Conservation (phyloP, 2,888 invertebrate species). For the Lasioglossum oenotherae region DNA sequence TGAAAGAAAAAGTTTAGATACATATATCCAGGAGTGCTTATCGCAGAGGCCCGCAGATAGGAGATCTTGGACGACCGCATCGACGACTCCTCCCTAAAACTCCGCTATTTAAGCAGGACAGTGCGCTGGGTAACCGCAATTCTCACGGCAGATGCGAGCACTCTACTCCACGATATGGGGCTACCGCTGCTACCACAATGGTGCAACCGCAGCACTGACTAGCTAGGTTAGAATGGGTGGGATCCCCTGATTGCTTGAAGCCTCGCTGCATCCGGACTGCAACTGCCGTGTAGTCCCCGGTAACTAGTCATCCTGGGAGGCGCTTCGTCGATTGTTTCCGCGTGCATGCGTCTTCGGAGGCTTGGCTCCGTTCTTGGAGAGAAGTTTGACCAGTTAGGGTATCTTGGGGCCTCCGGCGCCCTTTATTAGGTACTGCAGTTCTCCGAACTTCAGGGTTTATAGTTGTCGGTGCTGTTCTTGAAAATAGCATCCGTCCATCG, state of each 20-base stretch:
- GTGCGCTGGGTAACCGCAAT: neutral
- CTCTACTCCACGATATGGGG: slow-evolving; percentile 4
- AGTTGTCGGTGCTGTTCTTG: neutral
- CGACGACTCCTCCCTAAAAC: neutral
- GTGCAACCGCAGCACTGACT: slow-evolving; percentile 2
- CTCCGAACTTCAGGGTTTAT: neutral
- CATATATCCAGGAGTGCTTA: no score
- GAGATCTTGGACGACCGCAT: neutral
- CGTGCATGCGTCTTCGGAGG: neutral
- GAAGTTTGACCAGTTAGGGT: neutral
- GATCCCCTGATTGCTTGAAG: neutral
- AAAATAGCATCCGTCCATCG: neutral
- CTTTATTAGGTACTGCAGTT: neutral
- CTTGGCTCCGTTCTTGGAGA: neutral
- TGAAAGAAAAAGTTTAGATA: no score
- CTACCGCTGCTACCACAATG: neutral
- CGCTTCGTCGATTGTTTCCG: neutral
- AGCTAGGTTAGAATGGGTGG: neutral
- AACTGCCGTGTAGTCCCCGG: neutral
- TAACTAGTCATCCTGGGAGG: neutral
- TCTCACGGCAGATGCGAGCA: neutral
- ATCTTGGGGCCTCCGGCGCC: neutral
- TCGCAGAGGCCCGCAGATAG: no score
- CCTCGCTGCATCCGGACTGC: neutral
- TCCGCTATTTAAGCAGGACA: neutral